Evolutionary conservation across 2,797 vertebrate species (phyloP).

Genomic region (Anableps anableps): DNA sequence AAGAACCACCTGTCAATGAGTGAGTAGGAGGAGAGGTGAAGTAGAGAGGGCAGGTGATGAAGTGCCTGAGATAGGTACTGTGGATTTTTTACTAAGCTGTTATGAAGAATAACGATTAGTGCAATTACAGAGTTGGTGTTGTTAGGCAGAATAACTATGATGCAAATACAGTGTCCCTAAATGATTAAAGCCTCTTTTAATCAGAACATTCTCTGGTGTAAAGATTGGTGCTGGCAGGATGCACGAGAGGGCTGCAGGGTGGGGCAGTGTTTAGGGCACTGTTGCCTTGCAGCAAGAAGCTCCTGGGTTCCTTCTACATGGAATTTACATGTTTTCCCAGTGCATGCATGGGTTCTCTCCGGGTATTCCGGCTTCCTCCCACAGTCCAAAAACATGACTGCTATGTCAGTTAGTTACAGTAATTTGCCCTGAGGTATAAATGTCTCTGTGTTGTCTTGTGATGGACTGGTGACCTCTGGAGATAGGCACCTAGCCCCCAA

Average conservation of each 20-base stretch:
- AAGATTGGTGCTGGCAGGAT: not conserved
- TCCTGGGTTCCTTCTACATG: not conserved
- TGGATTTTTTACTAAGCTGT: not conserved
- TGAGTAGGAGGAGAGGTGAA: not conserved
- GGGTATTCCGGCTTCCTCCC: not conserved
- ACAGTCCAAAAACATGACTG: not conserved
- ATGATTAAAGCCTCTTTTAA: constrained; percentile 6
- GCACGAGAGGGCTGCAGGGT: not conserved
- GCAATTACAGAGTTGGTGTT: not conserved
- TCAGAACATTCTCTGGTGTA: constrained; percentile 3
- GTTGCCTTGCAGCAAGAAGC: not conserved
- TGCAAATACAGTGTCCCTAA: not conserved
- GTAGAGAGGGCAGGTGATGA: not conserved
- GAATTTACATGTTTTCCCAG: no score
- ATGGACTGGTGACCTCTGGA: not conserved
- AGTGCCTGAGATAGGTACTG: not conserved
- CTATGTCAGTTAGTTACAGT: not conserved
- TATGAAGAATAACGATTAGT: not conserved
- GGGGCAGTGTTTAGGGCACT: not conserved
- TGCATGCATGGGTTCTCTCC: no score
- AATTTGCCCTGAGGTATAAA: not conserved
- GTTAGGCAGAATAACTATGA: constrained; percentile 24
- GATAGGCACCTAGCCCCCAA: no score
- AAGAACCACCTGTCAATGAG: constrained; percentile 21
- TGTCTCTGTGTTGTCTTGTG: not conserved